Evolutionary conservation across 2,113 vertebrate species (phyloP), one percentile per base, ranked within the genome.

Genomic region (Catharus fuscescens): DNA sequence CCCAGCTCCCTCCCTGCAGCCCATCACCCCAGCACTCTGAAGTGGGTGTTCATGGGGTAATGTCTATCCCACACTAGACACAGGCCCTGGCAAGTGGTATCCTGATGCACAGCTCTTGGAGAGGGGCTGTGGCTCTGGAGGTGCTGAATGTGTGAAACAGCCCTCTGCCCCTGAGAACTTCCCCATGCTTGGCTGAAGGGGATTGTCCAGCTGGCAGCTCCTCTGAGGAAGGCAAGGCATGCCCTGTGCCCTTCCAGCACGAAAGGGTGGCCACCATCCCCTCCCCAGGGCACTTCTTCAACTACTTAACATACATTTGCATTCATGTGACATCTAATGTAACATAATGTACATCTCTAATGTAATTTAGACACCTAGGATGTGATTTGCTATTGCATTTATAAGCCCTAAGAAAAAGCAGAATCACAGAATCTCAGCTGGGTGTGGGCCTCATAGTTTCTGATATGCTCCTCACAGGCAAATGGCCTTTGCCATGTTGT

Each of bases 21-120:
- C 44, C 5, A 7, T 14, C 8, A 7, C 3, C 10, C 31, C 69
- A 13, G 21, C 26, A 32, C 11, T 12, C 40, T 48, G 40, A 76
- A 34, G 44, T 0, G 2, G 2, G 26, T 3, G 3, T 54, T 45
- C 6, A 16, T 2, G 3, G 18, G 10, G 7, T 42, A 7, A 32
- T 13, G 11, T 17, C 54, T 28, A 4, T 14, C 5, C 23, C 32
- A 45, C 12, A 10, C 10, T 6, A 20, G 38, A 8, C 48, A n/a
- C 28, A 18, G 31, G 25, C 7, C 31, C 36, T 61, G 42, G 10
- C 26, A 52, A 32, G 21, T 1, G 8, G 17, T 5, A 9, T 3
- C 50, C 45, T 50, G 82, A 36, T 7, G 24, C 26, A 45, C 9
- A 67, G 47, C 24, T 21, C 40, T 13, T 24, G 18, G 28, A 66